phyloP scores from a whole-genome alignment of 2,888 invertebrate genomes.

The Itoplectis maculator region DNA sequence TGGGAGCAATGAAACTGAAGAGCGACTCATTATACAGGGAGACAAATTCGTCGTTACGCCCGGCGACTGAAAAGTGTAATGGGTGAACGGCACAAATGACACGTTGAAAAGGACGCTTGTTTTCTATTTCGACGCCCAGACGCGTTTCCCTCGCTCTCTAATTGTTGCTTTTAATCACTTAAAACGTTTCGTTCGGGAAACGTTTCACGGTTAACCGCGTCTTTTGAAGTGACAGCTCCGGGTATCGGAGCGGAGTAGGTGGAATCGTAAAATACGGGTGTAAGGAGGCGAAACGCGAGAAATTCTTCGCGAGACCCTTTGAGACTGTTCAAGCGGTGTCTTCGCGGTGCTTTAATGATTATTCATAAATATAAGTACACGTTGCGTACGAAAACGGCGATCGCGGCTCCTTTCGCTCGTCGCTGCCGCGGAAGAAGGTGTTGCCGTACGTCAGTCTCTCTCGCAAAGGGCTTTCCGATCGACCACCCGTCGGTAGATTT shows the following conservation, averaged over 20 bases:
- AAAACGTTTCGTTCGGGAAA: constrained; percentile 1
- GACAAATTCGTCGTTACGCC: neutral
- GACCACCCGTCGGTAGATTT: constrained; percentile 70
- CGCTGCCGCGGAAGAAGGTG: constrained; percentile 69
- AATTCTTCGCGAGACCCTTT: neutral
- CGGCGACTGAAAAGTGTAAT: neutral
- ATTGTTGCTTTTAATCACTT: neutral
- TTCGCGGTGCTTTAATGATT: constrained; percentile 41
- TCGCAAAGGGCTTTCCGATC: constrained; percentile 68
- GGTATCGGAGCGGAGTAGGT: no score
- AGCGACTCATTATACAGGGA: neutral
- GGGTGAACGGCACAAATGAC: neutral
- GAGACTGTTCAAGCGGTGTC: neutral
- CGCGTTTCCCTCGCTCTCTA: neutral
- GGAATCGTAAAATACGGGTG: constrained; percentile 11
- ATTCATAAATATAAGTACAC: constrained; percentile 65
- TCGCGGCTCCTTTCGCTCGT: constrained; percentile 58
- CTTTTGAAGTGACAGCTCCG: neutral
- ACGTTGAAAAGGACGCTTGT: neutral
- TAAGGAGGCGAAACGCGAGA: constrained; percentile 1
- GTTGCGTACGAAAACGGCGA: constrained; percentile 9
- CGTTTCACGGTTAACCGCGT: no score
- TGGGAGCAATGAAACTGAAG: neutral
- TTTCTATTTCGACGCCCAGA: neutral
- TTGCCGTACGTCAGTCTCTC: constrained; percentile 68